Evolutionary conservation across 2,113 vertebrate genomes (phyloP), one percentile per base, ranked within the genome.

Genomic region (Oryzias celebensis): DNA sequence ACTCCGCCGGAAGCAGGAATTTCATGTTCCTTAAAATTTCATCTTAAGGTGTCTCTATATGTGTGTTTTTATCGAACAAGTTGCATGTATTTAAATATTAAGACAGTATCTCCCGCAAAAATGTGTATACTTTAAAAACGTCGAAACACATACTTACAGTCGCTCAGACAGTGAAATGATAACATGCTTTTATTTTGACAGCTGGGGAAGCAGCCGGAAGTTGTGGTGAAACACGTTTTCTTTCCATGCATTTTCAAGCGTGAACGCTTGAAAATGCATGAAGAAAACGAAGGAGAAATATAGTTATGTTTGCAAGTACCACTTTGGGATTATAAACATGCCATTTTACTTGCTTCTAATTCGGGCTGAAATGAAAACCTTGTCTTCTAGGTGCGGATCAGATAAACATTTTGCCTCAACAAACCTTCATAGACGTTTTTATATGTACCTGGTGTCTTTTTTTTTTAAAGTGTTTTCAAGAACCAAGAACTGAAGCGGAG

Each of bases 401-500:
- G 51, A 62, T 77, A 49, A 36, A 53, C 23, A 49, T 12, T 62
- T 45, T 69, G 58, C 10, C 24, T 55, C 13, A 78, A 46, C 69
- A 52, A 71, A 47, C 47, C 62, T 68, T 73, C 62, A 24, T 68
- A 16, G 85, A 75, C 65, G 65, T 77, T 73, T 65, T 69, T 77
- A 58, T 65, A 58, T 82, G 43, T 84, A 54, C 79, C 81, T 58
- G 16, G 26, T 73, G 24, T 66, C 2, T 36, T 36, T 10, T 36
- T 10, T 36, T 36, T 12, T 31, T 87, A 72, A 85, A 98, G 97
- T 96, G 93, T 70, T 96, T 90, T 71, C 83, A 78, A 82, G 97
- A 98, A 50, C 96, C 97, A 65, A 95, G 92, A 82, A 92, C 87
- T 42, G 96, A 99, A 93, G 90, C 89, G 0, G 94, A 95, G 49